Percentiles rank a stretch among this genome's conserved stretches.
These are phyloP conservation scores for Cepaea hortensis DNA, from an alignment of 2,888 invertebrate genomes.

Conservation along the genomic window DNA sequence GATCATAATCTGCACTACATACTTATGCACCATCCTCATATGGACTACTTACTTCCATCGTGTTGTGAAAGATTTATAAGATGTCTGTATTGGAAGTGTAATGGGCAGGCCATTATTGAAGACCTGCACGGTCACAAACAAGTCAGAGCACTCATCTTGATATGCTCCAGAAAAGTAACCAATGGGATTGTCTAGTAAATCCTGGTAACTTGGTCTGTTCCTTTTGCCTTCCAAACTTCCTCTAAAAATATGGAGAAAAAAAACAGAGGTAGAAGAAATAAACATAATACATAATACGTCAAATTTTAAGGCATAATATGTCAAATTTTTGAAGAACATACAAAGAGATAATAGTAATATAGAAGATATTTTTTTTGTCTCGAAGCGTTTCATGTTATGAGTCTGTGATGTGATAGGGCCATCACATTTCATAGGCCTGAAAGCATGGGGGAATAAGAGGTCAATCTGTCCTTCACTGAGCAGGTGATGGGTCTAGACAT, in stretches of 20 bases:
- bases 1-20: too few relatives aligned
- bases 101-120: conserved; percentile 88
- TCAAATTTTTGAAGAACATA: too few relatives aligned
- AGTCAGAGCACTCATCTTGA: conserved; percentile 89
- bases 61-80: conserved; percentile 93
- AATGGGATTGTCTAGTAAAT: conserved; percentile 90
- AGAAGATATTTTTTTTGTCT: too few relatives aligned
- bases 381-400: too few relatives aligned
- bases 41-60: conserved; percentile 88
- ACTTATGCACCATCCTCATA: too few relatives aligned
- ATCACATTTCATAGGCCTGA: too few relatives aligned
- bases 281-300: background rate
- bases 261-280: background rate
- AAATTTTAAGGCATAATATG: too few relatives aligned
- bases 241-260: conserved; percentile 29
- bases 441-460: too few relatives aligned
- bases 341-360: too few relatives aligned
- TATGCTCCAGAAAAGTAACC: conserved; percentile 92
- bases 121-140: conserved; percentile 90
- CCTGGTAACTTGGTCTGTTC: conserved; percentile 90
- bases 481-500: too few relatives aligned
- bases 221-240: conserved; percentile 87
- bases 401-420: too few relatives aligned
- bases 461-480: too few relatives aligned
- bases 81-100: conserved; percentile 90